Evolutionary conservation across 2,113 vertebrate species (phyloP).

Genomic region (Sander lucioperca): DNA sequence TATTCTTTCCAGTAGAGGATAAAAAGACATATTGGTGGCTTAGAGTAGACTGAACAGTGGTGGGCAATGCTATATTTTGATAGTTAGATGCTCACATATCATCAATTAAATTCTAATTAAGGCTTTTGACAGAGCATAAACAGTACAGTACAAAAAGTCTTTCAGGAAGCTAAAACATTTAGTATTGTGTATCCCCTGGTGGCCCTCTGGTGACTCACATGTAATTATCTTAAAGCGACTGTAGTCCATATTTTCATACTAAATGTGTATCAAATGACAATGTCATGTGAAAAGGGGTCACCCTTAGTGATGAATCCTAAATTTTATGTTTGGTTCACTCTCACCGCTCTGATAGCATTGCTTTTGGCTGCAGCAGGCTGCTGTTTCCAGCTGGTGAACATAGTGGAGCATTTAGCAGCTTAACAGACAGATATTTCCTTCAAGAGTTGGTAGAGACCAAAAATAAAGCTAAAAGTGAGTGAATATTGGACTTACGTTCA

Average conservation of each 20-base stretch:
- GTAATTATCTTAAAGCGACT: neutral
- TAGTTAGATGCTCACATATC: neutral
- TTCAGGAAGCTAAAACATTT: neutral
- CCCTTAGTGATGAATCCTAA: too few relatives aligned
- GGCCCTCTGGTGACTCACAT: neutral
- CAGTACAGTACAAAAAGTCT: neutral
- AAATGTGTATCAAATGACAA: neutral
- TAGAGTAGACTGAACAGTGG: neutral
- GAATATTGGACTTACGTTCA: neutral
- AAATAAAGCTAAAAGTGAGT: neutral
- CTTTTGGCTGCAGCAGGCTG: neutral
- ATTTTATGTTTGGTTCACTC: neutral
- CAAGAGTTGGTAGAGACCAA: neutral
- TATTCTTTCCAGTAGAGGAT: slow-evolving; percentile 1
- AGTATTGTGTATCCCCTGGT: neutral
- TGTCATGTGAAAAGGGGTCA: neutral
- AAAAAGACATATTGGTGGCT: neutral
- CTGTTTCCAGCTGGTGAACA: neutral
- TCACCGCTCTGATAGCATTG: neutral
- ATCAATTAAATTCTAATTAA: neutral
- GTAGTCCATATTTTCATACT: neutral
- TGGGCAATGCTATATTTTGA: neutral
- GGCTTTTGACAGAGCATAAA: neutral
- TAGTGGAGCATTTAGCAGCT: neutral
- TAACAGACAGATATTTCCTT: neutral